A percentile compares a stretch with the other conserved stretches of the same genome.
phyloP scores from a whole-genome alignment of 1,140 invertebrate species.

The Atta colombica region DNA sequence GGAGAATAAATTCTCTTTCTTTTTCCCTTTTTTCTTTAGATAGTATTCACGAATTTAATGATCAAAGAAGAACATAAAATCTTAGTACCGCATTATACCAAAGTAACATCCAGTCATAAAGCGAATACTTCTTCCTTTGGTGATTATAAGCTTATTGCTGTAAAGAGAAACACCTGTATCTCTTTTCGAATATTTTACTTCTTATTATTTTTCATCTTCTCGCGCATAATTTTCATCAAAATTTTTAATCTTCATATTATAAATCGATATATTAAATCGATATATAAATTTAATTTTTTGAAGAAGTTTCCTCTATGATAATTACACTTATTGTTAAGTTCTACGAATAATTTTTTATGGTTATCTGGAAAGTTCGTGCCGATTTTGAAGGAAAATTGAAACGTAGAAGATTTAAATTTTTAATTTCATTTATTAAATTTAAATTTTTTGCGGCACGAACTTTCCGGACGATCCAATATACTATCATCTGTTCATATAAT shows the following conservation, averaged over 20 bases:
- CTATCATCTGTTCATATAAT: neutral
- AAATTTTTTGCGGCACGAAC: too few species aligned
- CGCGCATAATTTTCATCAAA: neutral
- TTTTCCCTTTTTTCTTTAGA: neutral
- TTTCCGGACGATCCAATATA: too few species aligned
- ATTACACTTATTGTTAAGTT: neutral
- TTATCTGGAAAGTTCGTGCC: too few species aligned
- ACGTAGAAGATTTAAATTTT: too few species aligned
- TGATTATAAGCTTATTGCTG: conserved; percentile 74
- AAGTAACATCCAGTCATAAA: conserved; percentile 65
- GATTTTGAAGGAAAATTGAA: too few species aligned
- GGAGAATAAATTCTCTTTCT: neutral
- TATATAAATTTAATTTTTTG: conserved; percentile 29
- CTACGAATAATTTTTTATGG: neutral
- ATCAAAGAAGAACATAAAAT: conserved; percentile 60
- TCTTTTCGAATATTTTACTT: conserved; percentile 65
- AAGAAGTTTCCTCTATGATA: neutral
- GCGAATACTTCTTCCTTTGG: conserved; percentile 63
- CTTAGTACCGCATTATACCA: conserved; percentile 70
- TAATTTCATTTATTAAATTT: too few species aligned
- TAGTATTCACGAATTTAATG: conserved; percentile 47
- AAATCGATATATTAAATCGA: neutral
- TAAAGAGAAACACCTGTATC: neutral
- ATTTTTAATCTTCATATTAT: conserved; percentile 1
- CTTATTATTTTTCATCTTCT: neutral